Evolutionary conservation across 2,113 vertebrate species (phyloP), one percentile per base, ranked within the genome.

Genomic region (Sphaerodactylus townsendi): DNA sequence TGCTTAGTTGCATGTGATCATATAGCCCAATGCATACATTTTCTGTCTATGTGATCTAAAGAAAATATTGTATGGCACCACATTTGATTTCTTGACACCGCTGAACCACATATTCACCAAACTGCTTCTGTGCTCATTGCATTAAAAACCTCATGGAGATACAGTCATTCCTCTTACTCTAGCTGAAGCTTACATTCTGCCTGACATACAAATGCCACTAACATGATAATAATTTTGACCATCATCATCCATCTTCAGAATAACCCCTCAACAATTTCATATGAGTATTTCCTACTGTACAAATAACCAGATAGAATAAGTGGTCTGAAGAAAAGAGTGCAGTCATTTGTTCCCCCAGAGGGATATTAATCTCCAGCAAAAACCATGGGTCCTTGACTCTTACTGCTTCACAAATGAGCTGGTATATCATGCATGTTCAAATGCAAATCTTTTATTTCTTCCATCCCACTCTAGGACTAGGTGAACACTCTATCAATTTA

Each of bases 331-430:
- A 91, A 92, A 90, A 84, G 37, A 14, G 41, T 82, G 56, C n/a
- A 71, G 81, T 50, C 68, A 85, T 75, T 53, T 90, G 7, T 23
- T 87, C 65, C 82, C 46, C 33, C 83, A 89, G 74, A 23, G 77
- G 83, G 59, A 85, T 41, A 88, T 93, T 90, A 91, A 89, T 89
- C 11, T 65, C 28, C 17, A 44, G 25, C 73, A 90, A 89, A 56
- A 81, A 41, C 6, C 77, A 69, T 5, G 80, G 33, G 69, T 10
- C n/a, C 3, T 33, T 81, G 70, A 90, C 74, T 33, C 79, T 79
- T 84, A 89, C 53, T 72, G 35, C 23, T 76, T 87, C 91, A 89
- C 89, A 84, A 88, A 85, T 90, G 74, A 74, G 75, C 75, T 79
- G n/a, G 73, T 35, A 39, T 56, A 23, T 14, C 35, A 10, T 35